A percentile compares a stretch with the other conserved stretches of the same genome.
Evolutionary conservation across 2,113 vertebrate species (phyloP).

Genomic region (Hepsetus odoe): DNA sequence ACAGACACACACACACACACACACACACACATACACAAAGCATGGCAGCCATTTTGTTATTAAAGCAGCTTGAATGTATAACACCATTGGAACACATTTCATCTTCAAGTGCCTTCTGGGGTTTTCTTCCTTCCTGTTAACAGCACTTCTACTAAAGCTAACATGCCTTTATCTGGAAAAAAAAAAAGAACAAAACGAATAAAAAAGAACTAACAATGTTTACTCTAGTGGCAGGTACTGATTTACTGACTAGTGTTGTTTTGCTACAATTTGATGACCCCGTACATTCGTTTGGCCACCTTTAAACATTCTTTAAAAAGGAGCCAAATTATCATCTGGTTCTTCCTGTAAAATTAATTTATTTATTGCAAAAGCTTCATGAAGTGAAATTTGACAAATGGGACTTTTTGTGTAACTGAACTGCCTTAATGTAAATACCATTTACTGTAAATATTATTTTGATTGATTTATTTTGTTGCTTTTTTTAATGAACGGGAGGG

Average conservation of each 20-base stretch:
- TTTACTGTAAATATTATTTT: conserved; percentile 77
- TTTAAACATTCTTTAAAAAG: conserved; percentile 58
- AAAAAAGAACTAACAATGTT: neutral
- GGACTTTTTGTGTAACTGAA: conserved; percentile 72
- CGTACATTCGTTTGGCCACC: conserved; percentile 63
- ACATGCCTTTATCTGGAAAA: conserved; percentile 18
- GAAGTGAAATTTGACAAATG: conserved; percentile 69
- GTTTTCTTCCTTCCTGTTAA: conserved; percentile 40
- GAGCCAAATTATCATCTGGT: conserved; percentile 68
- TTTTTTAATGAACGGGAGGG: conserved; percentile 71
- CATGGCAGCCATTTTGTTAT: conserved; percentile 47
- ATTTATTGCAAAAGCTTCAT: conserved; percentile 73
- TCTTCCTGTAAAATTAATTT: conserved; percentile 76
- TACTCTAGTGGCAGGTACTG: conserved; percentile 32
- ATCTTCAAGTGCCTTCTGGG: conserved; percentile 58
- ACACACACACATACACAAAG: neutral
- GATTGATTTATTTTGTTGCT: conserved; percentile 59
- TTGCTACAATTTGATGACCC: conserved; percentile 35
- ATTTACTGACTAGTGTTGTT: conserved; percentile 13
- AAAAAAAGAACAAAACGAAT: neutral
- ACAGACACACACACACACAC: conserved; percentile 25
- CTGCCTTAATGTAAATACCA: conserved; percentile 83
- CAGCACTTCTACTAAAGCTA: conserved; percentile 15
- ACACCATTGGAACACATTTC: conserved; percentile 51
- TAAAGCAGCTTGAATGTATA: conserved; percentile 53